A percentile compares a stretch with the other conserved stretches of the same genome.
phyloP scores from a whole-genome alignment of 2,888 invertebrate species.

The Lysandra coridon region DNA sequence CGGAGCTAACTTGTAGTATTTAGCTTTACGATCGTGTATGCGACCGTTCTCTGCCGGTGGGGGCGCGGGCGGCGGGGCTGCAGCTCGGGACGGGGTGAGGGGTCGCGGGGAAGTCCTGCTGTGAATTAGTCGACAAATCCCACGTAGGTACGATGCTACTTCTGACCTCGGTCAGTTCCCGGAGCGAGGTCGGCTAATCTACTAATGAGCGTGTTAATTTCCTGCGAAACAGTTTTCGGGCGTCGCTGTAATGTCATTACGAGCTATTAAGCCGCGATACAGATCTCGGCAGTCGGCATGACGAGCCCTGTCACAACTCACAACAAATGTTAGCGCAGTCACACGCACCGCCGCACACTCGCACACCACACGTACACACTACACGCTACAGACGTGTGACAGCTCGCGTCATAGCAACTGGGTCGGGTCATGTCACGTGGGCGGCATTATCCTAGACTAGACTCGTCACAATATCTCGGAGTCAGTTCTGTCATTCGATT shows the following conservation, averaged over 20 bases:
- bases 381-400: background rate
- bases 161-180: background rate
- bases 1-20: background rate
- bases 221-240: background rate
- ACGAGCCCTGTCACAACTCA: constrained; percentile 27
- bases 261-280: constrained; percentile 8
- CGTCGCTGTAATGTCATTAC: background rate
- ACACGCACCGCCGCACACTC: constrained; percentile 5
- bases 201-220: background rate
- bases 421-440: background rate
- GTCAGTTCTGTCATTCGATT: background rate
- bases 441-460: background rate
- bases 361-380: background rate
- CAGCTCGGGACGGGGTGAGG: background rate
- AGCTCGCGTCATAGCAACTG: background rate
- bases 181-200: background rate
- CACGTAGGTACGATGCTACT: background rate
- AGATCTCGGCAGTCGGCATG: constrained; percentile 16
- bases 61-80: background rate
- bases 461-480: background rate
- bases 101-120: background rate
- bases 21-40: background rate
- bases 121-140: background rate
- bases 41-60: background rate
- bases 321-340: constrained; percentile 25